Evolutionary conservation across 2,888 invertebrate species (phyloP).

Genomic region (Eudiplozoon nipponicum): DNA sequence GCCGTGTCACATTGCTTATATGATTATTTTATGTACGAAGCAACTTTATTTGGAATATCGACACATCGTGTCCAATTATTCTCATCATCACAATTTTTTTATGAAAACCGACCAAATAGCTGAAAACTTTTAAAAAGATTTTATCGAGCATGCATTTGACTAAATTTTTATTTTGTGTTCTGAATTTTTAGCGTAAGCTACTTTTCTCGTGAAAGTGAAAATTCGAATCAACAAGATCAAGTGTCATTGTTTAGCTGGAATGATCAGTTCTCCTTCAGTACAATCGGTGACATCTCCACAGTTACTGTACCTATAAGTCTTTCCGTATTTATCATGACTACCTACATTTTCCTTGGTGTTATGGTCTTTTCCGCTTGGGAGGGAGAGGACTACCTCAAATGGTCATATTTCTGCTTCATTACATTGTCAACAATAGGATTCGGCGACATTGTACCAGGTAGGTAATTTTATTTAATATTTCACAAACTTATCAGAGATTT

Average conservation of each 20-base stretch:
- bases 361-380: slow-evolving; percentile 15
- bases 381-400: slow-evolving; percentile 11
- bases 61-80: too few species aligned
- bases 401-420: slow-evolving; percentile 16
- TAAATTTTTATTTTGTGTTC: too few species aligned
- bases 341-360: slow-evolving; percentile 14
- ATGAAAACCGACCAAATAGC: too few species aligned
- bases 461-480: too few species aligned
- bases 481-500: too few species aligned
- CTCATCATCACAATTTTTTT: too few species aligned
- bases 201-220: not conserved
- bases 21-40: too few species aligned
- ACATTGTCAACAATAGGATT: slow-evolving; percentile 16
- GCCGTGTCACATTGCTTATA: too few species aligned
- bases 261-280: not conserved
- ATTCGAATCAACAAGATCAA: not conserved
- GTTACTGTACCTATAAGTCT: slow-evolving; percentile 16
- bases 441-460: slow-evolving; percentile 16
- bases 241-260: not conserved
- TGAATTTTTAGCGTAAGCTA: slow-evolving; percentile 9
- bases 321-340: slow-evolving; percentile 10
- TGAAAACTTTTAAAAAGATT: too few species aligned
- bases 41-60: too few species aligned
- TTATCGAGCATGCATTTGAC: too few species aligned
- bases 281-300: slow-evolving; percentile 4